Conservation (phyloP, 2,113 vertebrate genomes). For the Lucifuga dentata region DNA sequence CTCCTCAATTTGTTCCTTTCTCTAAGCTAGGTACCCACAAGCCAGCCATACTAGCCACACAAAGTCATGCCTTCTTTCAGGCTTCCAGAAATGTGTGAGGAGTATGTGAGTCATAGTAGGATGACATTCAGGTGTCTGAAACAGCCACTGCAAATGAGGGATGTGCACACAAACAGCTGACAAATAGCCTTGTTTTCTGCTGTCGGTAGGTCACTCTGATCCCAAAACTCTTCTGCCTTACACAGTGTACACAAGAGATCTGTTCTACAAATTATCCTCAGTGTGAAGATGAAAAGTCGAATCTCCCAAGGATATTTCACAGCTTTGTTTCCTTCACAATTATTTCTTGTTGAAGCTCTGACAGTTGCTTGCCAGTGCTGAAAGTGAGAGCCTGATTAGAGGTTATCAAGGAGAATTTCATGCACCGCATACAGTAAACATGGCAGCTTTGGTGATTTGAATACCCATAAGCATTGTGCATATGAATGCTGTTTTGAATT, state of each 20-base stretch:
- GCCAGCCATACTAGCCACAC: neutral
- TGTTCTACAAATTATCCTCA: constrained; percentile 22
- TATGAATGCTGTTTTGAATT: constrained; percentile 34
- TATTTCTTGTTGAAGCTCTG: constrained; percentile 34
- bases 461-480: constrained; percentile 24
- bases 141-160: constrained; percentile 6
- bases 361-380: constrained; percentile 24
- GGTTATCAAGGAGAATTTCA: constrained; percentile 41
- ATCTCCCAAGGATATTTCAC: constrained; percentile 41
- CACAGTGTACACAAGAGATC: neutral
- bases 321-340: constrained; percentile 26
- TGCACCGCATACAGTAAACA: constrained; percentile 25
- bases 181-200: constrained; percentile 31
- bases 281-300: constrained; percentile 29
- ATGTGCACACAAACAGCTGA: constrained; percentile 20
- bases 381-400: constrained; percentile 41
- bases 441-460: constrained; percentile 46
- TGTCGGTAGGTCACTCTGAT: constrained; percentile 28
- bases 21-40: neutral
- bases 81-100: constrained; percentile 24
- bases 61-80: neutral
- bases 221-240: constrained; percentile 33
- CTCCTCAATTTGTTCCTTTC: neutral
- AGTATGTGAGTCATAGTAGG: constrained; percentile 22
- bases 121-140: constrained; percentile 31